Base-by-base conservation (phyloP, 2,113 vertebrate genomes). In the Hippopotamus amphibius region DNA sequence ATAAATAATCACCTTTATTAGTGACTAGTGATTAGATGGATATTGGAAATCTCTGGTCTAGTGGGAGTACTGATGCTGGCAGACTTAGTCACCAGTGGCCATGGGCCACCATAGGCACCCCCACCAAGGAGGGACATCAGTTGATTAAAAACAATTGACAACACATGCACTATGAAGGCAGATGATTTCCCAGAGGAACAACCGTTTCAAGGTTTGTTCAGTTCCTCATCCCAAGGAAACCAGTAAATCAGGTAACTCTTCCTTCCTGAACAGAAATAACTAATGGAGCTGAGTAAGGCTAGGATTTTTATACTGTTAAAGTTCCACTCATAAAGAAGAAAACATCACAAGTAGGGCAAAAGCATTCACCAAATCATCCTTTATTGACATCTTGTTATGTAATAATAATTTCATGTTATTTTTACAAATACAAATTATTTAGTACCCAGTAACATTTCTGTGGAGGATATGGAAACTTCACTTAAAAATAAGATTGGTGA, bases 61-160 rank as follows among this genome's bases (percentile, higher is more conserved):
- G 10, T 74, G 33, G 8, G 19, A 10, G 94, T 74, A n/a, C 13
- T 16, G 17, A 77, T 71, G 69, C n/a, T 19, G 21, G 22, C 6
- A 17, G 30, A 84, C 12, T 48, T n/a, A 14, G 33, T 81, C 28
- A 66, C 19, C 26, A 72, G 37, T 21, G 14, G 15, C 33, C 41
- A 43, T 3, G 17, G 16, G 5, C n/a, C 5, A 17, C 9, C 53
- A 37, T 17, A n/a, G 41, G 6, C 3, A 6, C 22, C 7, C 7
- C 9, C 19, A 5, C 57, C 37, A 48, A 11, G 7, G 48, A 43
- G 46, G 24, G 30, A 43, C 24, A 48, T 3, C 6, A 12, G n/a
- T 26, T 46, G 5, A 57, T 46, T 11, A 2, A 24, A 14, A 66
- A 19, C 14, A 57, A 10, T 48, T 37, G 1, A 30, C 9, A 55